Conservation (phyloP, 1,140 invertebrate species). For the Calephelis nemesis region DNA sequence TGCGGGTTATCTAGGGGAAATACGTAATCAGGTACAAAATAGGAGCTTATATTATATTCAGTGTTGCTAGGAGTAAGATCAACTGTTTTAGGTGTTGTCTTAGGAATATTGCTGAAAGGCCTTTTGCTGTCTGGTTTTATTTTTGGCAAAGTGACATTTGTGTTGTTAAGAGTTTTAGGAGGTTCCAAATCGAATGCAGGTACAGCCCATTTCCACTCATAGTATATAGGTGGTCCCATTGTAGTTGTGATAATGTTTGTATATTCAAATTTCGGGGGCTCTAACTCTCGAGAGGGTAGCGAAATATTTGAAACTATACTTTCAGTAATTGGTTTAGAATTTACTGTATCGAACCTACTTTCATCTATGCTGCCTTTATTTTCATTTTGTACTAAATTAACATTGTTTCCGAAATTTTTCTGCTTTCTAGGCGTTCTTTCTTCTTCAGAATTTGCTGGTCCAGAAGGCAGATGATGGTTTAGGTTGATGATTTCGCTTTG, state of each 20-base stretch:
- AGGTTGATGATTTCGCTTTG: constrained; percentile 61
- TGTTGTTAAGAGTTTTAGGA: constrained; percentile 60
- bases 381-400: constrained; percentile 52
- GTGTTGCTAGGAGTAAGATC: constrained; percentile 49
- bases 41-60: constrained; percentile 68
- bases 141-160: constrained; percentile 38
- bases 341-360: constrained; percentile 54
- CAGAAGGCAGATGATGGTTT: constrained; percentile 59
- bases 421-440: constrained; percentile 56
- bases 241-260: constrained; percentile 70
- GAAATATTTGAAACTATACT: constrained; percentile 33
- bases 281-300: constrained; percentile 46
- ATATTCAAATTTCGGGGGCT: constrained; percentile 64
- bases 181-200: constrained; percentile 80
- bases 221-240: constrained; percentile 81
- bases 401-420: constrained; percentile 53
- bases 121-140: constrained; percentile 40
- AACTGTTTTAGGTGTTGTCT: constrained; percentile 43
- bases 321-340: constrained; percentile 45
- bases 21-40: constrained; percentile 80
- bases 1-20: constrained; percentile 79
- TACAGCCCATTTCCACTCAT: constrained; percentile 82
- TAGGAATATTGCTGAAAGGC: constrained; percentile 49
- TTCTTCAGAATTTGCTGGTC: constrained; percentile 61
- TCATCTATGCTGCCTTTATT: constrained; percentile 43